Evolutionary conservation across 37 sponge, comb jelly and placozoan species (phyloP).

Genomic region (Tethya wilhelma): DNA sequence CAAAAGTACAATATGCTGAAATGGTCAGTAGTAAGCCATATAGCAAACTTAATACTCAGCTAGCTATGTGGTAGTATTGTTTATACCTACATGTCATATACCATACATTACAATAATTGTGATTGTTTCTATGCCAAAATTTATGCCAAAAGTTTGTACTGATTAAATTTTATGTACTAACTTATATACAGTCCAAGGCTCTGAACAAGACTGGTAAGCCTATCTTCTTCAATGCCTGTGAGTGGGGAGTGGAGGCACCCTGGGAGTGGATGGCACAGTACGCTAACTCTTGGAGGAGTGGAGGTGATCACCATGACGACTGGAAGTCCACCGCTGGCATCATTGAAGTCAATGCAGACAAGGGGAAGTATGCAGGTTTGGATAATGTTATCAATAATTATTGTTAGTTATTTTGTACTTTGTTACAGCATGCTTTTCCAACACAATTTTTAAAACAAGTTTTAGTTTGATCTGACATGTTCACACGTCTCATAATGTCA

Average conservation of each 20-base stretch:
- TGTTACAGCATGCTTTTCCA: no score
- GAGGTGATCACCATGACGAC: constrained; percentile 80
- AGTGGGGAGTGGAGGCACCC: constrained; percentile 87
- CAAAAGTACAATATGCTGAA: constrained; percentile 70
- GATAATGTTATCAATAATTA: not conserved
- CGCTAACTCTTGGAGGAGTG: constrained; percentile 90
- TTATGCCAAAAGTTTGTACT: not conserved
- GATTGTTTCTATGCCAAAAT: not conserved
- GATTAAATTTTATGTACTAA: no score
- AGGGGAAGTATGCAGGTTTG: constrained; percentile 70
- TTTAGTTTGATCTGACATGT: no score
- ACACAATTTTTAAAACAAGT: no score
- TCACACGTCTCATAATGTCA: no score
- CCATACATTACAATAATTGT: no score
- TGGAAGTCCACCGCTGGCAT: constrained; percentile 78
- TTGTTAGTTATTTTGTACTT: not conserved
- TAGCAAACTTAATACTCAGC: no score
- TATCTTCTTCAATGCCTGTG: constrained; percentile 86
- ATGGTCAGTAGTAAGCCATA: constrained; percentile 77
- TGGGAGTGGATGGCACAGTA: constrained; percentile 86
- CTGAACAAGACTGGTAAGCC: constrained; percentile 75
- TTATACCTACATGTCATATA: no score
- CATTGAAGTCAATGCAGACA: constrained; percentile 71
- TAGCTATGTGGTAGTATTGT: no score
- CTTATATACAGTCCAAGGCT: constrained; percentile 77